These are phyloP conservation scores for Bryconaethiops microstoma DNA, from an alignment of 2,797 vertebrate species.

Conservation along the genomic window DNA sequence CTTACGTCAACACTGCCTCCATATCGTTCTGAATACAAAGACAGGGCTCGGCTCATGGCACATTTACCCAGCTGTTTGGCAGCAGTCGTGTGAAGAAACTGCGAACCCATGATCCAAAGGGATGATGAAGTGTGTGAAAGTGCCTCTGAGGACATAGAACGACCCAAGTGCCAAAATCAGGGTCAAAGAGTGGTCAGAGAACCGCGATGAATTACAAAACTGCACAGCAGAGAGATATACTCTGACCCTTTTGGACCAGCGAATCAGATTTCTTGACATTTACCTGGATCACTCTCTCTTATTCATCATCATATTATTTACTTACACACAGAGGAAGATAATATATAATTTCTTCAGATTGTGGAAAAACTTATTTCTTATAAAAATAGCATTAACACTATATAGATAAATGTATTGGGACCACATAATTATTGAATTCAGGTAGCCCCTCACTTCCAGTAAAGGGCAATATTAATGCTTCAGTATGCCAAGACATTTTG, in stretches of 20 bases:
- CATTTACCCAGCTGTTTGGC: conserved; percentile 26
- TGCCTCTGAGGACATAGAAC: conserved; percentile 17
- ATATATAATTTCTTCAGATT: too few species aligned
- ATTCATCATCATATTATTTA: neutral
- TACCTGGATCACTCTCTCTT: neutral
- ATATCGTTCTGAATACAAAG: conserved; percentile 1
- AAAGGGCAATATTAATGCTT: too few species aligned
- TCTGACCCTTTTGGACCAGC: neutral
- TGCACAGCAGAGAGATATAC: neutral
- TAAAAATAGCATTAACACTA: too few species aligned
- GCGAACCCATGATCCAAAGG: conserved; percentile 15
- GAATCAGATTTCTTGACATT: neutral
- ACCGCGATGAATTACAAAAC: neutral
- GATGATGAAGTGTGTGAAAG: conserved; percentile 51
- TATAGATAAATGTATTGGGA: too few species aligned
- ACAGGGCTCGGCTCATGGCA: conserved; percentile 17
- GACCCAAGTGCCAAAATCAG: conserved; percentile 13
- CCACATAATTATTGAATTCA: too few species aligned
- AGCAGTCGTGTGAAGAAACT: conserved; percentile 22
- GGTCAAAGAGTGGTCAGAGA: conserved; percentile 13
- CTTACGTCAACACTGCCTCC: neutral
- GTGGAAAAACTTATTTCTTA: too few species aligned
- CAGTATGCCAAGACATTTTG: too few species aligned
- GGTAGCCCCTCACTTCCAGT: too few species aligned
- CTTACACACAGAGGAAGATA: neutral